phyloP scores from a whole-genome alignment of 2,888 invertebrate genomes.

The Volucella inflata region DNA sequence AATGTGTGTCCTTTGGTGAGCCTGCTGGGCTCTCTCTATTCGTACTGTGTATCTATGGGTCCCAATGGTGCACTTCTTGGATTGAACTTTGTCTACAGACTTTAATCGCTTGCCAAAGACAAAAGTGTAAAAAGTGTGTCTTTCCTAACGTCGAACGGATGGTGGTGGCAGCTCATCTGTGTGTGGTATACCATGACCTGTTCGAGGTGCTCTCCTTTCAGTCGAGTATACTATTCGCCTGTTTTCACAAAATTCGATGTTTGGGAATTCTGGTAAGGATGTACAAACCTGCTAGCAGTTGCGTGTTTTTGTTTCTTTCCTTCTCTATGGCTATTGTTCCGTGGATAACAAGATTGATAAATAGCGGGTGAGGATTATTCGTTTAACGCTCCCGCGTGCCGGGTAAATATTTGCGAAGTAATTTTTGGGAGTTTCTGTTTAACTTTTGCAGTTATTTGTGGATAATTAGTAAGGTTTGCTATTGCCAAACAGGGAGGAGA shows the following conservation, averaged over 20 bases:
- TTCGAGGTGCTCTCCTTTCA: conserved; percentile 8
- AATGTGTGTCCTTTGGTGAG: conserved; percentile 21
- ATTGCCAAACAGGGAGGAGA: background rate
- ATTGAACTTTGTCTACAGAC: conserved; percentile 72
- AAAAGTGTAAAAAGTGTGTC: conserved; percentile 65
- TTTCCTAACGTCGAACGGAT: conserved; percentile 54
- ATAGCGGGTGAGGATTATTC: conserved; percentile 32
- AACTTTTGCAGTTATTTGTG: conserved; percentile 64
- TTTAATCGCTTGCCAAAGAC: conserved; percentile 72
- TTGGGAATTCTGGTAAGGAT: conserved; percentile 39
- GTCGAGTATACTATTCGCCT: conserved; percentile 32
- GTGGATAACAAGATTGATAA: conserved; percentile 65
- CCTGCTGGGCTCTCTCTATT: background rate
- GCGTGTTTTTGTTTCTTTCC: conserved; percentile 12
- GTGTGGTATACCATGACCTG: conserved; percentile 45
- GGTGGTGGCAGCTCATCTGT: background rate
- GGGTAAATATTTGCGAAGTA: conserved; percentile 60
- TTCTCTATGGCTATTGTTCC: conserved; percentile 64
- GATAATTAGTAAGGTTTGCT: conserved; percentile 63
- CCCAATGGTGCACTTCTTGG: conserved; percentile 68
- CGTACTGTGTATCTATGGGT: conserved; percentile 20
- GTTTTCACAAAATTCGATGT: conserved; percentile 47
- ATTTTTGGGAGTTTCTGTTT: conserved; percentile 65
- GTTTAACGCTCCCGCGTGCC: background rate
- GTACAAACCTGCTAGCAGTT: conserved; percentile 41